Base-by-base conservation (phyloP, 37 sponge, comb jelly and placozoan genomes). In the Tethya wilhelma region DNA sequence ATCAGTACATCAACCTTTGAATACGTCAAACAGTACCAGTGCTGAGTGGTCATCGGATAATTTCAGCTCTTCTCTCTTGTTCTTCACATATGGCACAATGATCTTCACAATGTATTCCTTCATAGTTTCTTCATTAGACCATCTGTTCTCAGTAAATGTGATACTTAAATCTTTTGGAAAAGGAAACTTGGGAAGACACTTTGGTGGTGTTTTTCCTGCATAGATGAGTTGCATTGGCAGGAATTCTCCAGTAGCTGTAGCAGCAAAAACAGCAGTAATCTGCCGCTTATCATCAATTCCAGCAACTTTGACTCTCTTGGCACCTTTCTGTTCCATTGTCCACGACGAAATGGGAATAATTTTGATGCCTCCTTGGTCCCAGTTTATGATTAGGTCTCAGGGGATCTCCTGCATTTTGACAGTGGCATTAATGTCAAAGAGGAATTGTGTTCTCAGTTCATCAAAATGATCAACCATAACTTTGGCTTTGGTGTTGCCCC, bases 81-180 rank as follows among this genome's bases (percentile, higher is more conserved):
- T 5, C 1, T 58, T 37, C 23, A 89, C 59, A 53, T 74, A 89
- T 2, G 84, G 90, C n/a, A 77, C 38, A 66, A 89, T 40, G 34
- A 89, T 63, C 17, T 89, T 33, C 32, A 78, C 25, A 12, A 89
- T 26, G 58, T 83, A 89, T 28, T 28, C 5, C 3, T 39, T 34
- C 77, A 83, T 89, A 6, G 90, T 89, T 22, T 72, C 59, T 32
- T 89, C 90, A 64, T 66, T 89, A n/a, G 84, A 76, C 90, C 90
- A 89, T 23, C 85, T 80, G 28, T 83, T 84, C 1, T 40, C 56
- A 71, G 58, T 73, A 37, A 84, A 82, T 30, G 44, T 65, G 2
- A 89, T 75, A 69, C 80, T 39, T 84, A 84, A 89, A 2, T 38
- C 74, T 23, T 55, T 14, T 1, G 90, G 90, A 65, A 82, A 66